Conservation (phyloP, 2,888 invertebrate species). For the Endomychus coccineus region DNA sequence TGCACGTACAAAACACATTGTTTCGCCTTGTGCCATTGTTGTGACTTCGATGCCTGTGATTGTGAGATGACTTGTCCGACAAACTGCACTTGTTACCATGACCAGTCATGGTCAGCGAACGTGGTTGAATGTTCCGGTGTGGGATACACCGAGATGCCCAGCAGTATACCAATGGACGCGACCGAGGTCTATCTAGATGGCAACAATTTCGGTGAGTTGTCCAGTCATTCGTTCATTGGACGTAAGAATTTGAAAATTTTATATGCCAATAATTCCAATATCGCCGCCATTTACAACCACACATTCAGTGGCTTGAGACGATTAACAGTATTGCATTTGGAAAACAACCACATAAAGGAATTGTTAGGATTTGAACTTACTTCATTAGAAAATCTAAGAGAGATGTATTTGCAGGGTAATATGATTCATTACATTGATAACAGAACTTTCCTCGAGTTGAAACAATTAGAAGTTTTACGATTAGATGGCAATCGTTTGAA, state of each 20-base stretch:
- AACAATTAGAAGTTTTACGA: constrained; percentile 75
- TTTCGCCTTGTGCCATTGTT: constrained; percentile 90
- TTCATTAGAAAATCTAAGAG: constrained; percentile 72
- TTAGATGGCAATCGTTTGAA: constrained; percentile 77
- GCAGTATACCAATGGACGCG: constrained; percentile 89
- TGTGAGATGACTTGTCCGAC: constrained; percentile 95
- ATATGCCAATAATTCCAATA: constrained; percentile 82
- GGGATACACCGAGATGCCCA: constrained; percentile 75
- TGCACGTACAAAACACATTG: constrained; percentile 91
- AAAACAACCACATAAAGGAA: constrained; percentile 75
- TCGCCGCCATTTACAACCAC: constrained; percentile 77
- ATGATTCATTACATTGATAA: constrained; percentile 75
- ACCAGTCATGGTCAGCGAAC: constrained; percentile 88
- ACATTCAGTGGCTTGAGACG: constrained; percentile 83
- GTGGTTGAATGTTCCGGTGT: constrained; percentile 85
- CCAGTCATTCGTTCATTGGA: constrained; percentile 85
- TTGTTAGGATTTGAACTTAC: constrained; percentile 77
- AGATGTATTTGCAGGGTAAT: constrained; percentile 83
- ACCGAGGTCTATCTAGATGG: constrained; percentile 92
- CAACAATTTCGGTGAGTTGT: constrained; percentile 79
- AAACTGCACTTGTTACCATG: constrained; percentile 92
- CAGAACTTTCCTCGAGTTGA: constrained; percentile 72
- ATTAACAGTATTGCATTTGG: constrained; percentile 73
- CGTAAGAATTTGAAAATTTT: constrained; percentile 82
- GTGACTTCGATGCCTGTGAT: constrained; percentile 94